Base-by-base conservation (phyloP, 2,113 vertebrate genomes). In the Sprattus sprattus region DNA sequence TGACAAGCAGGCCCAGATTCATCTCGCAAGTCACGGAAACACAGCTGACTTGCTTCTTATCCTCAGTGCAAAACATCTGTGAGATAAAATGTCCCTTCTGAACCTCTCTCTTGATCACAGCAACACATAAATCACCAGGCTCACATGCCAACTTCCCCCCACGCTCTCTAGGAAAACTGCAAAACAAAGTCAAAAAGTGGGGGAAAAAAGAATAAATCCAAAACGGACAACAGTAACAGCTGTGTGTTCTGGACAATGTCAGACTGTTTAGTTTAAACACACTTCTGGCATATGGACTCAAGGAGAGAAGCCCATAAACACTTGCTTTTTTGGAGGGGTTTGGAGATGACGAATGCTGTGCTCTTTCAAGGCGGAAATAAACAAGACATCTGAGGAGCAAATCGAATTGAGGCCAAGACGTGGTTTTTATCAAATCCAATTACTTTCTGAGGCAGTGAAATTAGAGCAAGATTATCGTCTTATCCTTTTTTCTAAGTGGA, bases 91-190 rank as follows among this genome's bases (percentile, higher is more conserved):
- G 71, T 78, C 32, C 32, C 71, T 78, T 39, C 71, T 78, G 71
- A 78, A 83, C 54, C 45, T 18, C 45, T 3, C 39, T 57, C 60
- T 64, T 90, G 83, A 86, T 85, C 45, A 86, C 52, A 54, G 81
- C 39, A 57, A 47, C 45, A 78, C 67, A 87, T 90, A 85, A 86
- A 88, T 85, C 57, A 81, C 52, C 7, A 45, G 50, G 22, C 49
- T 49, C 4, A 46, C 11, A 78, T 81, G 82, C 81, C 82, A 88
- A 84, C 82, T 47, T 49, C 83, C 45, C 45, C 87, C 22, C 45
- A 45, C 60, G 85, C 85, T 89, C 60, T 87, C 82, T 50, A 87
- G 83, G 83, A 89, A 90, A 88, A 78, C 32, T 7, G 18, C 22
- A 82, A 0, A 50, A 25, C 25, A 49, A 44, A 78, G 15, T 25